phyloP scores from a whole-genome alignment of 92 coral and sea anemone genomes.

The Epizoanthus rinbou region DNA sequence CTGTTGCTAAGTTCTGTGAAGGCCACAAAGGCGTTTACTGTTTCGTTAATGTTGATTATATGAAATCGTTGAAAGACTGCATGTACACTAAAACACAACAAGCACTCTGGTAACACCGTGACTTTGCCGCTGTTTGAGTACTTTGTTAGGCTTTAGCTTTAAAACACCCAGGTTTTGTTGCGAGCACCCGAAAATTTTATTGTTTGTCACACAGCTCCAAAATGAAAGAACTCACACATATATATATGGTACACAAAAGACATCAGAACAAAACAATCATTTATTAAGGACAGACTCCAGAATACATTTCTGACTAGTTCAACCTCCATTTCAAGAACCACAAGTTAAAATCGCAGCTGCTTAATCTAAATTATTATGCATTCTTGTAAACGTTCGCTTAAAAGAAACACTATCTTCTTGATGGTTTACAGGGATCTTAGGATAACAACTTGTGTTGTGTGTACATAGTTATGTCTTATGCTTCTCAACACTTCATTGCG shows the following conservation, averaged over 20 bases:
- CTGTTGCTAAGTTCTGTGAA: constrained; percentile 24
- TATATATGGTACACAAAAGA: constrained; percentile 26
- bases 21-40: background rate
- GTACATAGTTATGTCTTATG: constrained; percentile 12
- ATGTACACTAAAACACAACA: background rate
- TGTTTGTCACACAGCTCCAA: background rate
- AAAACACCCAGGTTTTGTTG: background rate
- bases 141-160: background rate
- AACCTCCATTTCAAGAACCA: background rate
- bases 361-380: background rate
- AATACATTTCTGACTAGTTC: background rate
- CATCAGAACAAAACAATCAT: constrained; percentile 13
- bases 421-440: background rate
- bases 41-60: background rate
- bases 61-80: background rate
- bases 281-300: constrained; percentile 1
- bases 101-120: background rate
- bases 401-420: background rate
- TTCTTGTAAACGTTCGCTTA: background rate
- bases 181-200: background rate
- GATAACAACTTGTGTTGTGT: constrained; percentile 20
- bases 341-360: background rate
- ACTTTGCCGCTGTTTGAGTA: background rate
- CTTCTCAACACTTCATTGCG: constrained; percentile 66
- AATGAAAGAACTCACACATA: background rate